Base-by-base conservation (phyloP, 2,888 invertebrate genomes). In the Polyploca ridens region DNA sequence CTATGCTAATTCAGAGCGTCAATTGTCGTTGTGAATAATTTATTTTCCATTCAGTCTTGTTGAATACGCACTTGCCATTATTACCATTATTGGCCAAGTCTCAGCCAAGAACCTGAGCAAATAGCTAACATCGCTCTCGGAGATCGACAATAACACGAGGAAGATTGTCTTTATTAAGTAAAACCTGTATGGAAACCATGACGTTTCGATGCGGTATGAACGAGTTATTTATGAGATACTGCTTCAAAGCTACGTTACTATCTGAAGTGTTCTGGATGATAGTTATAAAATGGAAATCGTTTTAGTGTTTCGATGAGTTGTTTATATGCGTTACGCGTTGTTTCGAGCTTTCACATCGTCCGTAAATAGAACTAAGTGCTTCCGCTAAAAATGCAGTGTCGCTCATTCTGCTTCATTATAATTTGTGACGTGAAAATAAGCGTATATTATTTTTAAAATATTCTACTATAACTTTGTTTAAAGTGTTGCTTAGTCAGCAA, bases 311-410 rank as follows among this genome's bases (percentile, higher is more conserved):
- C 75, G 83, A 81, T 85, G 85, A 85, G 75, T 80, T 83, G 84
- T 86, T 86, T 87, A 84, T 82, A 73, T 70, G 73, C 71, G 63
- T 72, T 70, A 63, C 66, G 62, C 67, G 76, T 69, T 76, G 76
- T 73, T 69, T 73, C 65, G 73, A 69, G 78, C 76, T 81, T 81
- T 81, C 79, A 79, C 78, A 79, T 75, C 77, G 72, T 66, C 63
- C 72, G 66, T 69, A 90, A 90, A 91, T 91, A 90, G 89, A 89
- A 84, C 77, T 80, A 86, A 88, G 85, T 84, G 85, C 86, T 90
- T 90, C 88, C 88, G 87, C 78, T 80, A 77, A 83, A 83, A 85
- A 79, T 82, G 80, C 83, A 83, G 68, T 70, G 72, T 79, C 76
- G 76, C 77, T 74, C 69, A 73, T 72, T 77, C 73, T 72, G 59